A percentile compares a stretch with the other conserved stretches of the same genome.
Conservation (phyloP, 2,888 invertebrate genomes). For the Hesperia comma region DNA sequence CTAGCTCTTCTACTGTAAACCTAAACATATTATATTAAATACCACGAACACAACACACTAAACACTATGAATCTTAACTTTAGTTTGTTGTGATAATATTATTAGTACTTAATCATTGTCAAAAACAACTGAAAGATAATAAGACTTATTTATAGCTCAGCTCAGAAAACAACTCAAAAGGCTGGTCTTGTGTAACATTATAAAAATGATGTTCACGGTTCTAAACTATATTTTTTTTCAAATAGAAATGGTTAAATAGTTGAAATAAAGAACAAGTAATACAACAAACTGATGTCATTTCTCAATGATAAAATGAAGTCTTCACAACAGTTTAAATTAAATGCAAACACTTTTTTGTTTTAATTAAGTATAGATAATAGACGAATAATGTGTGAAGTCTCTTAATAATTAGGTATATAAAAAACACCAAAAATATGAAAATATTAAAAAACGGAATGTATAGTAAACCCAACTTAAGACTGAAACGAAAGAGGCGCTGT, state of each 20-base stretch:
- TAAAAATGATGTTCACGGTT: too few relatives aligned
- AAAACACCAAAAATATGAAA: constrained; percentile 25
- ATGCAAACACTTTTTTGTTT: constrained; percentile 10
- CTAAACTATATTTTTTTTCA: too few relatives aligned
- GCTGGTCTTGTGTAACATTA: neutral
- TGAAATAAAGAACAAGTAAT: constrained; percentile 4
- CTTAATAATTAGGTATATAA: constrained; percentile 10
- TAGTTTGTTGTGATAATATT: constrained; percentile 9
- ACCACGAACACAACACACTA: constrained; percentile 34
- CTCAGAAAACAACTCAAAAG: neutral
- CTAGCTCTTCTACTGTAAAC: constrained; percentile 31
- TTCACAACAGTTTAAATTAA: neutral
- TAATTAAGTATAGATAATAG: neutral
- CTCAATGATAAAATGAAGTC: neutral
- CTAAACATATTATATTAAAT: constrained; percentile 24
- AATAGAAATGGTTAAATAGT: neutral
- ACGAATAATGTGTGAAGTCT: neutral
- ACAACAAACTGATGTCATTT: neutral
- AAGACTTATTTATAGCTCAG: too few relatives aligned
- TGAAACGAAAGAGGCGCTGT: too few relatives aligned
- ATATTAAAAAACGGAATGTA: constrained; percentile 33
- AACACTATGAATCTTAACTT: constrained; percentile 19
- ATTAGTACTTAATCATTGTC: constrained; percentile 3
- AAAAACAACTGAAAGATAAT: too few relatives aligned
- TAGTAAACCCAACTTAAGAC: too few relatives aligned